Evolutionary conservation across 2,888 invertebrate species (phyloP).

Genomic region (Mesodorylaimus sp.): DNA sequence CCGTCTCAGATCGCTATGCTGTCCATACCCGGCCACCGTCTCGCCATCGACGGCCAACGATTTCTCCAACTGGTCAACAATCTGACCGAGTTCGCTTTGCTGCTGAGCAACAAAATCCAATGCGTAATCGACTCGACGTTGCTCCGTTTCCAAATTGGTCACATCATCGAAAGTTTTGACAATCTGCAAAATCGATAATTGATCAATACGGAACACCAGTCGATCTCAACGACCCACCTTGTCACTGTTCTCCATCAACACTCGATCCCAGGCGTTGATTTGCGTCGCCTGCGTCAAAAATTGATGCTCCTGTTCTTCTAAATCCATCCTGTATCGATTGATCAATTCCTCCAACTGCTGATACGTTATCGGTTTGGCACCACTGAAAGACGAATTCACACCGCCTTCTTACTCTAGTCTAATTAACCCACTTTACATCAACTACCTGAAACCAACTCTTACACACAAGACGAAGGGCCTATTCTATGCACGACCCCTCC

Average conservation of each 20-base stretch:
- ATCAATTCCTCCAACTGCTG: slow-evolving; percentile 61
- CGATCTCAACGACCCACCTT: slow-evolving; percentile 42
- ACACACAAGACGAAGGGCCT: too few relatives aligned
- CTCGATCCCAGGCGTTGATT: slow-evolving; percentile 81
- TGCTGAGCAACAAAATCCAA: slow-evolving; percentile 77
- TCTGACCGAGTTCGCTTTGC: slow-evolving; percentile 72
- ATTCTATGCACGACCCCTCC: too few relatives aligned
- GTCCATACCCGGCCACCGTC: neutral
- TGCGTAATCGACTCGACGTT: slow-evolving; percentile 71
- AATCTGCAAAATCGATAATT: slow-evolving; percentile 42
- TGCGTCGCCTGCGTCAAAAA: slow-evolving; percentile 85
- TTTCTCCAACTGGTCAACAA: slow-evolving; percentile 59
- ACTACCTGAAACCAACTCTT: too few relatives aligned
- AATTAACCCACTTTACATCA: too few relatives aligned
- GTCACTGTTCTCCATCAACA: slow-evolving; percentile 72
- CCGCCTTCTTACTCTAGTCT: neutral
- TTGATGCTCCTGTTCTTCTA: slow-evolving; percentile 76
- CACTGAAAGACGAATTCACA: neutral
- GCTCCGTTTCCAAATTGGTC: slow-evolving; percentile 69
- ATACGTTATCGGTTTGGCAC: slow-evolving; percentile 7
- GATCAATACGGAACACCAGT: neutral
- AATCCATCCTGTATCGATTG: slow-evolving; percentile 77
- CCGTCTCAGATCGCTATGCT: slow-evolving; percentile 2
- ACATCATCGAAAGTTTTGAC: slow-evolving; percentile 63
- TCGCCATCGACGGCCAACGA: neutral